Conservation (phyloP, 2,797 vertebrate species). For the Cuculus canorus region DNA sequence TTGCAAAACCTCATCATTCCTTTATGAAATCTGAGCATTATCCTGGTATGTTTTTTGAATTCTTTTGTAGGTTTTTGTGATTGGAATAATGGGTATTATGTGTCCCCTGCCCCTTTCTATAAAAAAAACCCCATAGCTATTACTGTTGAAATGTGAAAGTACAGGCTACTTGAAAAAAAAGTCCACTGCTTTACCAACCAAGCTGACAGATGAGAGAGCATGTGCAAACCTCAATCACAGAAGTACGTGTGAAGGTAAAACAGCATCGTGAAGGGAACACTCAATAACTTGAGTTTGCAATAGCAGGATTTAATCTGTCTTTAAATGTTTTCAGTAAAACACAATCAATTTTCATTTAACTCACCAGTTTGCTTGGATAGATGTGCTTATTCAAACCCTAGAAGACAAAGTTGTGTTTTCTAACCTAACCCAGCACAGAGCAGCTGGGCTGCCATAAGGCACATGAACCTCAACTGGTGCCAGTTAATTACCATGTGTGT, state of each 20-base stretch:
- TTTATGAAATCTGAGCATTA: neutral
- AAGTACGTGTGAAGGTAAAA: neutral
- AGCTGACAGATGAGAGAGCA: neutral
- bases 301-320: neutral
- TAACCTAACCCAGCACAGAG: neutral
- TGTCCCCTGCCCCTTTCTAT: neutral
- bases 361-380: constrained; percentile 53
- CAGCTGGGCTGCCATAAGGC: constrained; percentile 39
- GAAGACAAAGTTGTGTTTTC: constrained; percentile 9
- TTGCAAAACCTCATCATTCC: neutral
- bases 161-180: neutral
- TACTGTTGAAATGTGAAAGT: no score
- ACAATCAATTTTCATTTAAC: neutral
- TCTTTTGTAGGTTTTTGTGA: neutral
- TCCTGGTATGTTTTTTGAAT: rapidly evolving
- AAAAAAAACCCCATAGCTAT: no score
- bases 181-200: neutral
- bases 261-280: neutral
- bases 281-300: neutral
- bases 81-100: neutral
- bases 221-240: neutral
- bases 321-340: constrained; percentile 5
- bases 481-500: neutral
- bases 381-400: constrained; percentile 24
- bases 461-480: neutral